phyloP scores from a whole-genome alignment of 1,140 invertebrate genomes.

The Ceratosolen fusciceps region DNA sequence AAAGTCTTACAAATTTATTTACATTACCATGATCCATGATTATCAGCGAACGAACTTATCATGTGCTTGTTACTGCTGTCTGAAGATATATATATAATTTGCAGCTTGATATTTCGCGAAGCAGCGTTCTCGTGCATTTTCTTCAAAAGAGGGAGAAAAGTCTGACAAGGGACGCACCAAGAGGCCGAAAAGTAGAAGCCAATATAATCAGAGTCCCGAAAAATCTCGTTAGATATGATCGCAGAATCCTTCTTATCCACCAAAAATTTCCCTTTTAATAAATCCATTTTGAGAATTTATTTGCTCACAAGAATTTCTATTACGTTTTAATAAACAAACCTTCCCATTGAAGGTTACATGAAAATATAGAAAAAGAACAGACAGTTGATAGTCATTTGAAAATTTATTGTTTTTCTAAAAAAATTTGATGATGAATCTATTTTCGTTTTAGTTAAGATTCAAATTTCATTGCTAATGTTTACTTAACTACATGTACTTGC shows the following conservation, averaged over 20 bases:
- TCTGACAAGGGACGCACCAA: conserved; percentile 53
- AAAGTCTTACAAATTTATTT: not conserved
- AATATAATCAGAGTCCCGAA: conserved; percentile 46
- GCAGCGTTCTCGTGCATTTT: conserved; percentile 40
- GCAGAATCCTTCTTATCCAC: conserved; percentile 46
- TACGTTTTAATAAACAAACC: not conserved
- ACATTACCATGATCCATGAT: conserved; percentile 54
- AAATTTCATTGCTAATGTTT: conserved; percentile 36
- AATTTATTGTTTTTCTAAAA: conserved; percentile 17
- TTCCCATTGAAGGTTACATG: not conserved
- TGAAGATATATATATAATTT: conserved; percentile 54
- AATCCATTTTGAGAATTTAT: conserved; percentile 49
- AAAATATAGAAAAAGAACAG: not conserved
- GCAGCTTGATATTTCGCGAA: conserved; percentile 40
- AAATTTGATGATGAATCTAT: not conserved
- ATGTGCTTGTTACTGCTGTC: conserved; percentile 50
- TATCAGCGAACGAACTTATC: conserved; percentile 43
- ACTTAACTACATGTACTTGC: not conserved
- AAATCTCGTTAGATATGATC: conserved; percentile 49
- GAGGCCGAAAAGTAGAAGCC: conserved; percentile 55
- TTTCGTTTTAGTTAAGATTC: conserved; percentile 18
- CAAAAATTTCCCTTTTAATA: conserved; percentile 50
- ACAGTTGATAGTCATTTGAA: conserved; percentile 25
- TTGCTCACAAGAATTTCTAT: not conserved
- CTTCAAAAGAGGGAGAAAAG: conserved; percentile 51